Conservation (phyloP, 2,113 vertebrate species). For the Malurus elegans region DNA sequence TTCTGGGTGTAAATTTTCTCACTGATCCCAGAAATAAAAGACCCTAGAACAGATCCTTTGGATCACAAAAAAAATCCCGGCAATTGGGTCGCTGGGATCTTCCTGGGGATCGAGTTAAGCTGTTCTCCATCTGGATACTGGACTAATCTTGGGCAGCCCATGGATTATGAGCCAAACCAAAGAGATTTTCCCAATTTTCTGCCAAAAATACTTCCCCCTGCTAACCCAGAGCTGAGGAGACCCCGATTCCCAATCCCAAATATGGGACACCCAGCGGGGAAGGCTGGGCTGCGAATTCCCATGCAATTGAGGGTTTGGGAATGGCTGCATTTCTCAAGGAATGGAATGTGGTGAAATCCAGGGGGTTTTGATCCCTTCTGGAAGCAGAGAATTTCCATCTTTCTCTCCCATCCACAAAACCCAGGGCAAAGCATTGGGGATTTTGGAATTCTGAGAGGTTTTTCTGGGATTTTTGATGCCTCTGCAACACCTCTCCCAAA, state of each 20-base stretch:
- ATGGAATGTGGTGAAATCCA: not conserved
- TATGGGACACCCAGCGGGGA: too few species aligned
- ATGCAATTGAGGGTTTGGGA: accelerated
- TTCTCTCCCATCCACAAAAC: too few species aligned
- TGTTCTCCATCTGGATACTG: not conserved
- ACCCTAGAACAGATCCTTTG: too few species aligned
- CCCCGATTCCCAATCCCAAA: not conserved
- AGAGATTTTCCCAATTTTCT: not conserved
- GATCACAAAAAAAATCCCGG: not conserved
- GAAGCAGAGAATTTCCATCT: too few species aligned
- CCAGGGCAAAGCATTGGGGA: too few species aligned
- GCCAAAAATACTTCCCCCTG: not conserved
- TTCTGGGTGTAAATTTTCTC: too few species aligned
- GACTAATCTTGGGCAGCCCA: not conserved
- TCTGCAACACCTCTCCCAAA: not conserved
- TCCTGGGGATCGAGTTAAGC: not conserved
- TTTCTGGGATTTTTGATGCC: not conserved
- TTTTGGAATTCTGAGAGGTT: not conserved
- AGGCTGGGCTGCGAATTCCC: not conserved
- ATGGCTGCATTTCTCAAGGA: too few species aligned
- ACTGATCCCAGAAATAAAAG: not conserved
- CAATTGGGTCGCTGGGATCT: not conserved
- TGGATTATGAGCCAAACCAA: not conserved
- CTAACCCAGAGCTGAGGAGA: not conserved
- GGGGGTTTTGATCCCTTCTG: accelerated